Conservation (phyloP, 2,113 vertebrate genomes). For the Bothrops jararaca region DNA sequence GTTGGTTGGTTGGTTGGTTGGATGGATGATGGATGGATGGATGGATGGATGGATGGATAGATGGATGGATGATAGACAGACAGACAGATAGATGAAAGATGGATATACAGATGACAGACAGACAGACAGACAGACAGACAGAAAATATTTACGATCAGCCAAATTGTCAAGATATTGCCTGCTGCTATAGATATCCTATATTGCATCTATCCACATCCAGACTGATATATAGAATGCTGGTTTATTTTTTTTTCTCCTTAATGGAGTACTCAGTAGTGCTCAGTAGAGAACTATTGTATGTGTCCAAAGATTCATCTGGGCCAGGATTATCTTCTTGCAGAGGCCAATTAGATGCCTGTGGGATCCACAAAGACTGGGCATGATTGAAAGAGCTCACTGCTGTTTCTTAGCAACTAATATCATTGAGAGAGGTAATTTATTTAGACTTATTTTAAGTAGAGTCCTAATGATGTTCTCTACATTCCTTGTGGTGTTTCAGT, state of each 20-base stretch:
- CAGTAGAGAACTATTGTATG: background rate
- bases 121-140: too few relatives aligned
- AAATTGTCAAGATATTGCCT: background rate
- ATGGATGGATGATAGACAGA: too few relatives aligned
- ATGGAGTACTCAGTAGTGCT: background rate
- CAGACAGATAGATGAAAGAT: too few relatives aligned
- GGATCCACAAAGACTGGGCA: background rate
- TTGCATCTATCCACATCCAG: background rate
- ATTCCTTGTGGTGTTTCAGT: background rate
- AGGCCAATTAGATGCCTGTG: background rate
- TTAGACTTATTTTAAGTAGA: slow-evolving; percentile 44
- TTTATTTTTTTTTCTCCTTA: background rate
- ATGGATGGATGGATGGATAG: too few relatives aligned
- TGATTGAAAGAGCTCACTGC: background rate
- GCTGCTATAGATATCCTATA: background rate
- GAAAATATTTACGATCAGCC: background rate
- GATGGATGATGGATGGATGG: too few relatives aligned
- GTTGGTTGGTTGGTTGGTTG: too few relatives aligned
- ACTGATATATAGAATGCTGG: background rate
- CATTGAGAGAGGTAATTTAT: slow-evolving; percentile 11
- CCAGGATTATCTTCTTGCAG: background rate
- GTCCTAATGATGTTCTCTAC: slow-evolving; percentile 46
- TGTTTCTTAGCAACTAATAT: background rate
- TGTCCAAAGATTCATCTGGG: background rate
- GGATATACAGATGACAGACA: too few relatives aligned